Conservation (phyloP, 2,797 vertebrate genomes). For the Danio jaintianensis region DNA sequence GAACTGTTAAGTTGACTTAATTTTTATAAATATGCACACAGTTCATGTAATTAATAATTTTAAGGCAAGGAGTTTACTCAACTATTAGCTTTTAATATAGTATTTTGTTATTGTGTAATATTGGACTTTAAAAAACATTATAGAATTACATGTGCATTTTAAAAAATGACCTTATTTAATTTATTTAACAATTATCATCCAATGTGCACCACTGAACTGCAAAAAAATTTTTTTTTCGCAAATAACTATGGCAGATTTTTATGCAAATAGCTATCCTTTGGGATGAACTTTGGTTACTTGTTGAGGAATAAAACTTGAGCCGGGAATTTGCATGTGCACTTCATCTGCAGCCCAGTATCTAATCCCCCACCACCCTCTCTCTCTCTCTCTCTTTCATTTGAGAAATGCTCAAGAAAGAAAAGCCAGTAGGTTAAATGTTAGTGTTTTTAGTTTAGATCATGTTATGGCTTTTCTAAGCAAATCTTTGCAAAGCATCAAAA, state of each 20-base stretch:
- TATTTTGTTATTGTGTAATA: neutral
- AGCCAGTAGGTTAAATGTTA: neutral
- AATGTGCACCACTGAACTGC: neutral
- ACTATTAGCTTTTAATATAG: too few species aligned
- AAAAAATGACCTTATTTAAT: neutral
- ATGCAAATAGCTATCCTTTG: slow-evolving; percentile 21
- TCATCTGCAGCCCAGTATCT: slow-evolving; percentile 10
- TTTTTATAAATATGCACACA: too few species aligned
- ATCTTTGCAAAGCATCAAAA: slow-evolving; percentile 27
- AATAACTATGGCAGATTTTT: neutral
- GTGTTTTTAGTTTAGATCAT: slow-evolving; percentile 3
- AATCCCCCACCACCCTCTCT: neutral
- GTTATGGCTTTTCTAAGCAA: slow-evolving; percentile 23
- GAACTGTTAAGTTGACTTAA: too few species aligned
- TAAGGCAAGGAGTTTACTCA: too few species aligned
- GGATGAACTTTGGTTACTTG: slow-evolving; percentile 1
- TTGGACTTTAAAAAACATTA: neutral
- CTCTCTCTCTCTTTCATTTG: neutral
- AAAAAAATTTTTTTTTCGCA: slow-evolving; percentile 10
- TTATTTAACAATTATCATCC: too few species aligned
- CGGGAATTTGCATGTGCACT: slow-evolving; percentile 15
- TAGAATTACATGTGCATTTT: neutral
- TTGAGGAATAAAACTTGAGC: slow-evolving; percentile 18
- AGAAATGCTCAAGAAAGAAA: neutral
- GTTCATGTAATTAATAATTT: too few species aligned